Base-by-base conservation (phyloP, 30 jellyfish, hydroid and myxozoan species). In the Cassiopea xamachana region DNA sequence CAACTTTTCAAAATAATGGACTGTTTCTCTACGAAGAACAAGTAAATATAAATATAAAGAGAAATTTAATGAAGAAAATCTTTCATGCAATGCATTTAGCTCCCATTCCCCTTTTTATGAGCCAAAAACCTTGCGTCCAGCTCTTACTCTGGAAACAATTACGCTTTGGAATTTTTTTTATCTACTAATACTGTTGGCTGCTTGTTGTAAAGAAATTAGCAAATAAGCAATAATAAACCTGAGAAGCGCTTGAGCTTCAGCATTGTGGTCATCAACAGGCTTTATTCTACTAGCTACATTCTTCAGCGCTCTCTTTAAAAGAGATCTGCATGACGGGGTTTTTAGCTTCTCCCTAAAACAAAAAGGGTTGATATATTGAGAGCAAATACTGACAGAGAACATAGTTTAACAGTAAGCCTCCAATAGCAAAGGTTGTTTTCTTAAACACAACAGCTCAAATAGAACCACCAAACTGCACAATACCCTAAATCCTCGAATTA, bases 311-410 rank as follows among this genome's bases (percentile, higher is more conserved):
- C 55, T 79, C 68, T 70, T 79, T 82, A 88, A 59, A 8, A 77
- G 76, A 15, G 81, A n/a, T 48, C 39, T 88, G 74, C 73, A 44
- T 1, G 86, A 49, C 14, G 67, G 19, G 27, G 55, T 49, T 61
- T 79, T 88, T 49, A 88, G 87, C 62, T 44, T 79, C 74, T 88
- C 95, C 95, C 95, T 88, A 68, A 13, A 72, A 75, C 78, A 69
- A 27, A 27, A 81, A 81, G 69, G 14, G 14, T 59, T 59, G 69
- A 7, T 7, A 59, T 14, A 14, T 59, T 59, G 69, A 59, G 14
- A 59, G 69, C 69, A 27, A 27, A 27, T 27, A 27, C 39, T 27
- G 39, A 27, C 39, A 27, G 39, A 27, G 39, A 27, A 27, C 39
- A 27, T 27, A 27, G 39, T 27, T 27, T 27, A 27, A 27, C 39